A percentile compares a stretch with the other conserved stretches of the same genome.
phyloP scores from a whole-genome alignment of 2,797 vertebrate species.

The Phataginus tetradactyla region DNA sequence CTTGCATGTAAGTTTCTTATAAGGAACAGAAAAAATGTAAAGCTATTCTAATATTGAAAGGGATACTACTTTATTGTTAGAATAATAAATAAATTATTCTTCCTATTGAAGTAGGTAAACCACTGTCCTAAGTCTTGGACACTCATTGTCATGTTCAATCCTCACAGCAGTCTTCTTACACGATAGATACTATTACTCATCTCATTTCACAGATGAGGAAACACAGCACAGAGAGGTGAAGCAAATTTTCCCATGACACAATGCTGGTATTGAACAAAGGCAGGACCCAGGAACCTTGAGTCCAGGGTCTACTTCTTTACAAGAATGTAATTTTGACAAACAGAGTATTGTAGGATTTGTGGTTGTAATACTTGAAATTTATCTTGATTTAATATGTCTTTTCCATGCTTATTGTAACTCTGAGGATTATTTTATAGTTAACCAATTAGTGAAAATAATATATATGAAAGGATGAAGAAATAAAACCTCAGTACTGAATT shows the following conservation, averaged over 20 bases:
- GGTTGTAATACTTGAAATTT: neutral
- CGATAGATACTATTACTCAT: neutral
- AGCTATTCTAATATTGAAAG: neutral
- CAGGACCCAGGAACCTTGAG: neutral
- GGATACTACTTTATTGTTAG: neutral
- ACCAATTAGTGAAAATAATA: neutral
- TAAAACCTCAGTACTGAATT: neutral
- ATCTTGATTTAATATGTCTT: neutral
- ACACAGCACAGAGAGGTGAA: neutral
- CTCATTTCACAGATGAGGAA: neutral
- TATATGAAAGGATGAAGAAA: constrained; percentile 12
- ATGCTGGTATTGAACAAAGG: neutral
- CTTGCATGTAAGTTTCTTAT: neutral
- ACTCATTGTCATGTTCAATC: neutral
- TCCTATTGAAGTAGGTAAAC: neutral
- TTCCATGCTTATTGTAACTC: neutral
- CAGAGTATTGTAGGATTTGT: neutral
- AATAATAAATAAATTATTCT: no score
- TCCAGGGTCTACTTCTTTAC: neutral
- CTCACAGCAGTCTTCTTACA: neutral
- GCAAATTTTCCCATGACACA: neutral
- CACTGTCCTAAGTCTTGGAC: neutral
- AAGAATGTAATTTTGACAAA: neutral
- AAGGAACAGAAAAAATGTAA: neutral
- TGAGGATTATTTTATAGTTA: neutral